Conservation (phyloP, 1,140 invertebrate species). For the Brachionus rotundiformis region DNA sequence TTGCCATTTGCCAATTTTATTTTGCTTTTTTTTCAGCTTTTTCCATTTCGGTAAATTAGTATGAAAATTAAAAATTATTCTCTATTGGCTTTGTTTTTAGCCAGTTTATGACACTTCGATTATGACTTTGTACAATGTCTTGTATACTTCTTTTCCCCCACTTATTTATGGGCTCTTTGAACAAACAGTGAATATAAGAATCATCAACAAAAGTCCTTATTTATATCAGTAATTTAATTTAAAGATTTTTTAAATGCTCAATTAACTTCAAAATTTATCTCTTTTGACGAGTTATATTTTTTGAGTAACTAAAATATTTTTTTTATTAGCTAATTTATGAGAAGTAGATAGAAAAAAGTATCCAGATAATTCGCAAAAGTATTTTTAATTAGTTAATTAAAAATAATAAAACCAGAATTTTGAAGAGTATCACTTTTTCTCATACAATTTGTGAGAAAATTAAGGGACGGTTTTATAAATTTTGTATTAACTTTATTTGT, state of each 20-base stretch:
- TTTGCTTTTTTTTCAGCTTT: conserved; percentile 35
- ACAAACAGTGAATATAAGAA: conserved; percentile 1
- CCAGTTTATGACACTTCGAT: conserved; percentile 92
- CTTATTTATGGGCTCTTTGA: conserved; percentile 48
- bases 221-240: conserved; percentile 13
- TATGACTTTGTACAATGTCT: conserved; percentile 93
- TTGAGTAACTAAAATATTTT: too few relatives aligned
- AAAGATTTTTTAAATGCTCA: background rate
- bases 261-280: background rate
- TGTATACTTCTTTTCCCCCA: conserved; percentile 56
- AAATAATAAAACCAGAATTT: too few relatives aligned
- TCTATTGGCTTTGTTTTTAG: conserved; percentile 74
- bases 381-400: too few relatives aligned
- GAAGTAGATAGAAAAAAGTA: too few relatives aligned
- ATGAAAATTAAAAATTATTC: background rate
- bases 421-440: too few relatives aligned
- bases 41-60: conserved; percentile 23
- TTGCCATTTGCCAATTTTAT: conserved; percentile 52
- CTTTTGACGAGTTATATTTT: too few relatives aligned
- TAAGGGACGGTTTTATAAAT: too few relatives aligned
- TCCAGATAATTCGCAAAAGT: too few relatives aligned
- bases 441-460: too few relatives aligned
- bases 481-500: too few relatives aligned
- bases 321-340: too few relatives aligned
- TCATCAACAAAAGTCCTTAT: conserved; percentile 21